Percentiles rank a stretch among this genome's conserved stretches.
Conservation (phyloP, 1,140 invertebrate species). For the Galendromus occidentalis region DNA sequence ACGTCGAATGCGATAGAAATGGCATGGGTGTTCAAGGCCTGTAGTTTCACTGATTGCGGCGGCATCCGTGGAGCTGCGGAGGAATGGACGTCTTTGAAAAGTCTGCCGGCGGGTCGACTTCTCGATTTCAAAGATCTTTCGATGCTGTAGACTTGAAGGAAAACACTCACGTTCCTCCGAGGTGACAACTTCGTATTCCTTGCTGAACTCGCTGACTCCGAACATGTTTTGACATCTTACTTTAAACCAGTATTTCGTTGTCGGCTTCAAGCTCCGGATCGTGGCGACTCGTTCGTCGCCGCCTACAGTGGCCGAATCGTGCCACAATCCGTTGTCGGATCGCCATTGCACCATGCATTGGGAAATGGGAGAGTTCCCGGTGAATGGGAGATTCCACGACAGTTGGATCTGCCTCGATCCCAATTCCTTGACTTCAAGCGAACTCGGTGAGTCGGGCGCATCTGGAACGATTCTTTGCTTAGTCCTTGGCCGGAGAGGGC, state of each 20-base stretch:
- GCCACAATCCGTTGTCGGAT: slow-evolving; percentile 10
- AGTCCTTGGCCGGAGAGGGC: no score
- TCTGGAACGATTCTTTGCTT: slow-evolving; percentile 21
- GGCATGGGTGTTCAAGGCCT: neutral
- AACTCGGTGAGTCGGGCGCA: slow-evolving; percentile 26
- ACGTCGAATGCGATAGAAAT: slow-evolving; percentile 7
- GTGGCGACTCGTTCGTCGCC: slow-evolving; percentile 3
- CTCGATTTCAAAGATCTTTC: no score
- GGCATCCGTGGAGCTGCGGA: slow-evolving; percentile 4
- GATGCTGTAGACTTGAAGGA: no score
- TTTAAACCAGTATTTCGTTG: slow-evolving; percentile 6
- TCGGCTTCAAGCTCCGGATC: neutral
- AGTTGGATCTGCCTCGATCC: slow-evolving; percentile 24
- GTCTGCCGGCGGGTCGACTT: no score
- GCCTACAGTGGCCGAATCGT: neutral
- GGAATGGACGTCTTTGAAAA: no score
- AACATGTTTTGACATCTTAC: slow-evolving; percentile 6
- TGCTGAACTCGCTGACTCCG: slow-evolving; percentile 9
- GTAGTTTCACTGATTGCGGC: neutral
- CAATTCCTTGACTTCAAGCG: slow-evolving; percentile 22
- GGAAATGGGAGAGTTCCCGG: slow-evolving; percentile 52
- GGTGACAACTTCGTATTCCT: neutral
- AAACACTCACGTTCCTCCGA: neutral
- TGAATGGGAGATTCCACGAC: slow-evolving; percentile 33
- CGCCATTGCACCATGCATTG: slow-evolving; percentile 43